A percentile compares a stretch with the other conserved stretches of the same genome.
Evolutionary conservation across 2,797 vertebrate genomes (phyloP).

Genomic region (Gymnothorax reevesii): DNA sequence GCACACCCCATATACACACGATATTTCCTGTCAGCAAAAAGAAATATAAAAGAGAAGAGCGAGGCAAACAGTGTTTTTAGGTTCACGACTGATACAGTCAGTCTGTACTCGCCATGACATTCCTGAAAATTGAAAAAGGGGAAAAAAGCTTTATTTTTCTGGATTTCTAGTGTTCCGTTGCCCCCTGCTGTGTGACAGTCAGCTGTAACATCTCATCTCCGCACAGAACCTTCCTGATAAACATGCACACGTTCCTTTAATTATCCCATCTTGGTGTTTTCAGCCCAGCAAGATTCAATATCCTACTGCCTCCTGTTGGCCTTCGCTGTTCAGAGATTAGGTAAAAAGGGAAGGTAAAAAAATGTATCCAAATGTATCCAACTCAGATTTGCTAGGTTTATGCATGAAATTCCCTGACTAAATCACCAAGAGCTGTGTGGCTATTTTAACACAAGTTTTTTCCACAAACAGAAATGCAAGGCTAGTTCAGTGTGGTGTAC

Average conservation of each 20-base stretch:
- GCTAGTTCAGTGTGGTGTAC: not conserved
- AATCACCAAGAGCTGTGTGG: not conserved
- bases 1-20: not conserved
- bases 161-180: not conserved
- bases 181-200: not conserved
- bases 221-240: constrained; percentile 7
- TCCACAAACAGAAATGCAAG: not conserved
- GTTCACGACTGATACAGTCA: constrained; percentile 1
- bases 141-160: not conserved
- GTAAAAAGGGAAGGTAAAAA: not conserved
- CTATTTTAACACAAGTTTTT: constrained; percentile 1
- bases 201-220: constrained; percentile 2
- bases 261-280: not conserved
- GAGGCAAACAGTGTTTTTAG: not conserved
- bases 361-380: constrained; percentile 4
- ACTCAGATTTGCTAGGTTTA: not conserved
- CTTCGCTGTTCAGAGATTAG: not conserved
- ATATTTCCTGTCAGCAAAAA: not conserved
- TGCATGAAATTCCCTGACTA: not conserved
- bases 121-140: not conserved
- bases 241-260: not conserved
- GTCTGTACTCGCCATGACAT: not conserved
- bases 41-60: not conserved
- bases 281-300: constrained; percentile 8
- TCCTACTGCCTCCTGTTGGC: not conserved